Evolutionary conservation across 2,113 vertebrate genomes (phyloP), one percentile per base, ranked within the genome.

Genomic region (Cyprinodon variegatus): DNA sequence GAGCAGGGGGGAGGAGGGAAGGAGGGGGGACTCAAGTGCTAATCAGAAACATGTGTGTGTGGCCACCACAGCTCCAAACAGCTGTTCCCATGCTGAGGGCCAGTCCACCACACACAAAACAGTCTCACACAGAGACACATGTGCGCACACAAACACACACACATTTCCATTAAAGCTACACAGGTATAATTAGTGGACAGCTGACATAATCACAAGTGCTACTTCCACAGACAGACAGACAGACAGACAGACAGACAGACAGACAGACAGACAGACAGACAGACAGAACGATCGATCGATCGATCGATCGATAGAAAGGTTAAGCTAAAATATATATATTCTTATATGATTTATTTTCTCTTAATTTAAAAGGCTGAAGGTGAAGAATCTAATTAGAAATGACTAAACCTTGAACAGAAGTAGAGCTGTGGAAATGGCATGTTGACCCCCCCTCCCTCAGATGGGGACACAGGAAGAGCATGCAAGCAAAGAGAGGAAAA

Each of bases 31-130:
- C 91, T 93, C 91, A 89, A 90, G 91, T 93, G 88, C 88, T 93
- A 93, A 94, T 92, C 92, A 93, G 90, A 92, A 82, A 90, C 93
- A 94, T 93, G 94, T 94, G 93, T 92, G 93, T 93, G 93, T 92
- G 92, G 92, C 89, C 87, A 69, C 85, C 57, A 20, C 86, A 88
- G 80, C 90, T 91, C 89, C 60, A 79, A 94, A 92, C 93, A 94
- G 93, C 93, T 94, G 92, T 92, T 93, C 85, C 81, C 90, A 92
- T 86, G 82, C 82, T 90, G 90, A 89, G 86, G 74, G 84, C 43
- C 82, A 77, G 74, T 87, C 80, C 70, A 41, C 80, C 81, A 67
- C 78, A 78, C 83, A 79, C 72, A 66, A 45, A 65, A 20, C 70
- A 68, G 76, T 63, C 72, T 73, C 82, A 81, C 81, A 36, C 43